Base-by-base conservation (phyloP, 2,797 vertebrate species). In the Poeciliopsis infans region DNA sequence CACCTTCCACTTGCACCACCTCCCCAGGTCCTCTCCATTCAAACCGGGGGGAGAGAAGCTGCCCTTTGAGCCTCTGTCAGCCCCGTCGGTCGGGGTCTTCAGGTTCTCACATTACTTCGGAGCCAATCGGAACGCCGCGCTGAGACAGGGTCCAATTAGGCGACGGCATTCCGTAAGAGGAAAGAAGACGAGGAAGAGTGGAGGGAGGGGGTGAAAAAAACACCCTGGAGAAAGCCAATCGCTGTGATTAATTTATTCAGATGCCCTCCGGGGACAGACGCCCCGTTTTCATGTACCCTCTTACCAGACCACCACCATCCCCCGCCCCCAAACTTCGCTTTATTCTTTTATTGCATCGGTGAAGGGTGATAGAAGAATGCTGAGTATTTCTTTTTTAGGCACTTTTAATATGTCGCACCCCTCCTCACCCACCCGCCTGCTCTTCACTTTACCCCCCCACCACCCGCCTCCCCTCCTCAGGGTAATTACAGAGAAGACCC, bases 221-320 rank as follows among this genome's bases (percentile, higher is more conserved):
- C 20, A 18, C n/a, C 49, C 49, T 2, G 72, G 69, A 72, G 66
- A 94, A 94, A 96, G 95, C 95, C 97, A 96, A 97, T 97, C 95
- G 93, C 92, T 91, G 94, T 95, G 95, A 97, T 97, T 97, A 96
- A 96, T 97, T 96, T 96, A 97, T 97, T 95, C 93, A 91, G 86
- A 93, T 88, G 89, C 89, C 92, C 90, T 86, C 86, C 41, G 77
- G 91, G 93, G 86, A 91, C 80, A 71, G 74, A 85, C 89, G 87
- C 90, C 87, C 87, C 78, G 47, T 84, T 92, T 91, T 92, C 88
- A 87, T 88, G 83, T 81, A 80, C 83, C 82, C 87, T 80, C 79
- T 69, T 71, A 85, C 85, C 79, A 39, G 76, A 69, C 57, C 57
- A 31, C 75, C 59, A 66, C 75, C 59, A 66, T 79, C 13, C 74